Base-by-base conservation (phyloP, 1,140 invertebrate genomes). In the Drosophila pseudoobscura region DNA sequence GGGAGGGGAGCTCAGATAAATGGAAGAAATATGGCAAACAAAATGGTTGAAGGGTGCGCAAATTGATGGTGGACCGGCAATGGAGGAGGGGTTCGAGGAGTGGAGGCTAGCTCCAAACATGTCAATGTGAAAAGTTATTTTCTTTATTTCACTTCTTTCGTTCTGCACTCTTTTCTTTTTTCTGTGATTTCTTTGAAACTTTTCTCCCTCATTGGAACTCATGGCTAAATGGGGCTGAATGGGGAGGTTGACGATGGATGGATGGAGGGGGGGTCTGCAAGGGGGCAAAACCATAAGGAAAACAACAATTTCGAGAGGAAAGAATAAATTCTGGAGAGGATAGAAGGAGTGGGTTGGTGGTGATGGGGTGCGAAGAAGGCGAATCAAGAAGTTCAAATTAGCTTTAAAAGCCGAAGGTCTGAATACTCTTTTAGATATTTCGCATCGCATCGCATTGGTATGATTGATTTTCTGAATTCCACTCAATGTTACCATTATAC, bases 41-140 rank as follows among this genome's bases (percentile, higher is more conserved):
- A 78, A 80, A 85, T 87, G 78, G 82, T 72, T 69, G 69, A 74
- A 71, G 80, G 77, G 77, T 26, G 24, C 24, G 24, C 24, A 26
- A 26, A 26, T 26, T 26, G 24, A 26, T 26, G 24, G 24, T 5
- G 24, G 24, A 26, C 24, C 0, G 29, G 29, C 3, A 29, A 7
- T 1, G 29, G 29, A 3, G 31, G 31, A 7, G 5, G 29, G 31
- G 31, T 31, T 9, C 3, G 8, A 8, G 8, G 31, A 31, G 8
- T 31, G 31, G 54, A 45, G 43, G 45, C 61, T 17, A 49, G 61
- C 49, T 46, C 49, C 68, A 77, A 87, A 87, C 74, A 87, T 87
- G 82, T 88, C 82, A 87, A 87, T 88, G 83, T 63, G 74, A 78
- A 87, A 87, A 87, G 74, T 87, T 84, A 63, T 79, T 80, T 65